Base-by-base conservation (phyloP, 2,797 vertebrate species). In the Mastacembelus armatus region DNA sequence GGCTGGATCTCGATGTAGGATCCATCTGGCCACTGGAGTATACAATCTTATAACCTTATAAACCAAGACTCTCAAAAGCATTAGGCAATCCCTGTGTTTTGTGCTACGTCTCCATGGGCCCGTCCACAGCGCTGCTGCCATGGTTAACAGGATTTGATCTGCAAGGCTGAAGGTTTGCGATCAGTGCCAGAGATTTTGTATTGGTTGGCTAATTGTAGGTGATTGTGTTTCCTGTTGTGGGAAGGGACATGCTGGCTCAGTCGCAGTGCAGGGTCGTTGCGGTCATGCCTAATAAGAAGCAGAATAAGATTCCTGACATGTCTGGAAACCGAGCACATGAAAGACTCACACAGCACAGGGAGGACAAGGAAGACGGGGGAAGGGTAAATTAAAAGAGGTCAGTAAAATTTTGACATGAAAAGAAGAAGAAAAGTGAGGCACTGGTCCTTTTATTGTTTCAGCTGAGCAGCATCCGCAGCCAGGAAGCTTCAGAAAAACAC, bases 381-480 rank as follows among this genome's bases (percentile, higher is more conserved):
- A 45, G 54, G 77, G 45, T 80, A 21, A 72, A 77, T 77, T 77
- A 68, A 72, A 85, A 85, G 66, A 81, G 70, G 65, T 77, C 66
- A 71, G 57, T 50, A 16, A 83, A 83, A 85, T 81, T 66, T 74
- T 88, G 77, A 76, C 78, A 67, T 56, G 44, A 62, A 67, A 49
- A 66, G 38, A 42, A 47, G 30, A 59, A 71, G 67, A 82, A 81
- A 80, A 78, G 60, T 10, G 33, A 84, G 62, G 67, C 85, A 86
- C 86, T 33, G 84, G 90, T 90, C 77, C 67, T 71, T 58, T 85
- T 87, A 89, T 91, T 92, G 83, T 91, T 89, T 89, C 81, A 91
- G 88, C 88, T 87, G 88, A 85, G 75, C 63, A 69, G 65, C n/a
- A 35, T 85, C 42, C 29, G 19, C 52, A 81, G 83, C 77, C 80